phyloP scores from a whole-genome alignment of 37 sponge, comb jelly and placozoan genomes.

The Lycopodina hypogea region DNA sequence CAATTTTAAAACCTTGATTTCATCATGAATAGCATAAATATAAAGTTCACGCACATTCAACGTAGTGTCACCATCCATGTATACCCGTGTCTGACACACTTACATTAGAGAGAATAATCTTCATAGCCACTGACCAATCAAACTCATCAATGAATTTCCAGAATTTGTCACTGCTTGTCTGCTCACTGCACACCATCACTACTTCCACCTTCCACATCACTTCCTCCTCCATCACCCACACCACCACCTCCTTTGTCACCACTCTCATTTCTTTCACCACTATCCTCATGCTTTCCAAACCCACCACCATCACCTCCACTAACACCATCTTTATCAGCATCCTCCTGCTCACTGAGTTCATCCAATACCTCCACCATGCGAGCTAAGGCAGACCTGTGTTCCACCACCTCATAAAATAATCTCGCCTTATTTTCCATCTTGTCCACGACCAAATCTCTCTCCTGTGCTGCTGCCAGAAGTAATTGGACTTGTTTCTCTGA shows the following conservation, averaged over 20 bases:
- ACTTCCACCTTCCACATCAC: no score
- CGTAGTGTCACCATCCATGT: no score
- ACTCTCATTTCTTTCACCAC: neutral
- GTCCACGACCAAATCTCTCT: slow-evolving; percentile 33
- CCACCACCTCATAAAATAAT: slow-evolving; percentile 62
- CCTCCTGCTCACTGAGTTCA: slow-evolving; percentile 18
- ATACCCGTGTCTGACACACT: no score
- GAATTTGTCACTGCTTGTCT: no score
- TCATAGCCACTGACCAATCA: no score
- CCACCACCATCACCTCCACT: neutral
- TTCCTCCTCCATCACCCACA: no score
- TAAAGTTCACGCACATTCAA: no score
- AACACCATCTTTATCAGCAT: neutral
- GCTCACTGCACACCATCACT: no score
- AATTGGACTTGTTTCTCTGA: slow-evolving; percentile 35
- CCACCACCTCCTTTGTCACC: neutral
- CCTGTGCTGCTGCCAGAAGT: slow-evolving; percentile 40
- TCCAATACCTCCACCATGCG: slow-evolving; percentile 40
- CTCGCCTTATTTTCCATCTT: slow-evolving; percentile 55
- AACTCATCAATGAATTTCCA: no score
- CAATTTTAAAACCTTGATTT: no score
- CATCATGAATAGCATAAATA: no score
- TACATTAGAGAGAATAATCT: no score
- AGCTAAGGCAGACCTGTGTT: slow-evolving; percentile 27
- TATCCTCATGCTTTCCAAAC: neutral